Conservation (phyloP, 1,140 invertebrate genomes). For the Leptinotarsa lineolata region DNA sequence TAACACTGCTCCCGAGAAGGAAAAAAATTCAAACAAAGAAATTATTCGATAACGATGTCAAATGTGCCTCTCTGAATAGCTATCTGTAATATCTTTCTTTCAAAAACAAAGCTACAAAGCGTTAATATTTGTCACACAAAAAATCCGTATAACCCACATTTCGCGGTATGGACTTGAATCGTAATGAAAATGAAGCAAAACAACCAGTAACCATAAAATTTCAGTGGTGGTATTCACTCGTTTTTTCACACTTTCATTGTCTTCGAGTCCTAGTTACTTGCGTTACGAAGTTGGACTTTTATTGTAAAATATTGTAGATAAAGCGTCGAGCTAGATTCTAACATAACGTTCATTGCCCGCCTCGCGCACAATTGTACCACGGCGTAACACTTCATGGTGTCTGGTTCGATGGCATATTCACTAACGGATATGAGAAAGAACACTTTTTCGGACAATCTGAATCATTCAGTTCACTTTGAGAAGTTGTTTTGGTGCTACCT, state of each 20-base stretch:
- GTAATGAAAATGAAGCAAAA: slow-evolving; percentile 3
- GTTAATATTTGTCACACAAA: background rate
- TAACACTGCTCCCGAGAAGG: too few relatives aligned
- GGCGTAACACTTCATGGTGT: slow-evolving; percentile 37
- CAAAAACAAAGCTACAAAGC: background rate
- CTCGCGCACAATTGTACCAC: slow-evolving; percentile 29
- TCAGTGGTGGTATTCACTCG: slow-evolving; percentile 16
- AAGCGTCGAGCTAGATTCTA: slow-evolving; percentile 24
- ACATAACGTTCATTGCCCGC: slow-evolving; percentile 6
- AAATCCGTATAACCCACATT: slow-evolving; percentile 8
- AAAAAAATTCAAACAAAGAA: too few relatives aligned
- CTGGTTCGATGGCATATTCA: slow-evolving; percentile 16
- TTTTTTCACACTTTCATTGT: slow-evolving; percentile 32
- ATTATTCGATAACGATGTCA: too few relatives aligned
- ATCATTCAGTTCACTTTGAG: too few relatives aligned
- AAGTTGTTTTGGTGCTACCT: too few relatives aligned
- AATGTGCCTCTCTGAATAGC: too few relatives aligned
- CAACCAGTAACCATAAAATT: slow-evolving; percentile 2
- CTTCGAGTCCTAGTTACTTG: slow-evolving; percentile 20
- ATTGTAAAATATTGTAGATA: slow-evolving; percentile 21
- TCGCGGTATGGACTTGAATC: background rate
- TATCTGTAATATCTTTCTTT: too few relatives aligned
- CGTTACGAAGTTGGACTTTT: slow-evolving; percentile 15
- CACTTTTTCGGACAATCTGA: too few relatives aligned
- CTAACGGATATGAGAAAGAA: too few relatives aligned